A percentile compares a stretch with the other conserved stretches of the same genome.
These are phyloP conservation scores for Catharus ustulatus DNA, from an alignment of 2,797 vertebrate species.

Conservation along the genomic window DNA sequence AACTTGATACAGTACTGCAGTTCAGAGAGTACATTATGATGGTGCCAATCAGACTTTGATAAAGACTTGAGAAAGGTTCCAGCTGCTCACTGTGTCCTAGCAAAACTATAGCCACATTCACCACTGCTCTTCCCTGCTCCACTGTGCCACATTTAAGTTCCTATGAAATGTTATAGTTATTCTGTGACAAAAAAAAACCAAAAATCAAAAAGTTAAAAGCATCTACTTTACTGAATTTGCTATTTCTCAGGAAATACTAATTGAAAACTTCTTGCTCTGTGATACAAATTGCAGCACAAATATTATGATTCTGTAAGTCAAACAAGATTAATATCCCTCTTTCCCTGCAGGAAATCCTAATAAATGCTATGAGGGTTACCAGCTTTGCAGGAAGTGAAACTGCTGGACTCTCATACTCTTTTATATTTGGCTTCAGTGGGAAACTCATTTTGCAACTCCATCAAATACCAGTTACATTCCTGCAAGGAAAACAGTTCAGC, in stretches of 20 bases:
- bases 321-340: neutral
- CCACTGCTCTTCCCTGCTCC: slow-evolving; percentile 30
- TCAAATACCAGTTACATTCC: slow-evolving; percentile 3
- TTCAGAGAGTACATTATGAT: neutral
- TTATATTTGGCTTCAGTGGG: slow-evolving; percentile 7
- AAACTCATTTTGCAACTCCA: slow-evolving; percentile 21
- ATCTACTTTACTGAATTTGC: neutral
- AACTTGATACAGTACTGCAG: neutral
- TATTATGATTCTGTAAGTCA: slow-evolving; percentile 30
- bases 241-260: neutral
- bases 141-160: neutral
- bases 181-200: neutral
- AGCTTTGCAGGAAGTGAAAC: slow-evolving; percentile 41
- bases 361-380: neutral
- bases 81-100: slow-evolving; percentile 78
- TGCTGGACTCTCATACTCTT: neutral
- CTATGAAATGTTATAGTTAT: neutral
- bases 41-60: neutral
- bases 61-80: neutral
- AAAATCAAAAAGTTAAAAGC: neutral
- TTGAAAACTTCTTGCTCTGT: slow-evolving; percentile 28
- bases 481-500: neutral
- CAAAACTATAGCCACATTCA: slow-evolving; percentile 19
- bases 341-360: slow-evolving; percentile 43
- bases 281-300: slow-evolving; percentile 28